Conservation (phyloP, 1,140 invertebrate species). For the Maconellicoccus hirsutus region DNA sequence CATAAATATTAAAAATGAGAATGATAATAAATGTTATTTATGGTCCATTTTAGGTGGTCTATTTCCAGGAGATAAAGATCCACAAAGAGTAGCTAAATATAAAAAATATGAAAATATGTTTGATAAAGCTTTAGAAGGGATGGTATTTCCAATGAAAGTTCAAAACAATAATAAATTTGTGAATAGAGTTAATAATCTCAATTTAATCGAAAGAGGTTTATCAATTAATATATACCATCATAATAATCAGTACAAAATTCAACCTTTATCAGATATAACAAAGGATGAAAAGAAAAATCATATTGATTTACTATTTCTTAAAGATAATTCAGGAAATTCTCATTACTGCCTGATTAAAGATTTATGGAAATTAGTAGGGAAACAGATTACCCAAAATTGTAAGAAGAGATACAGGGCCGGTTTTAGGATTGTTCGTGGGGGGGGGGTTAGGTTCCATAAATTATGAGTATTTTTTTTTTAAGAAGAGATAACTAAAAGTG, state of each 20-base stretch:
- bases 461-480: too few relatives aligned
- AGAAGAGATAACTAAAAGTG: too few relatives aligned
- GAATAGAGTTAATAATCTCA: background rate
- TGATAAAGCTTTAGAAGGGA: background rate
- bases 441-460: too few relatives aligned
- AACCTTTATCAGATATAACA: background rate
- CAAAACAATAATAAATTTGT: background rate
- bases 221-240: background rate
- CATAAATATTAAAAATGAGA: conserved; percentile 2
- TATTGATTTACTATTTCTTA: background rate
- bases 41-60: background rate
- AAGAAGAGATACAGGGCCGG: conserved; percentile 1
- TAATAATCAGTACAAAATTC: background rate
- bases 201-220: background rate
- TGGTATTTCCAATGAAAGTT: background rate
- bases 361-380: background rate
- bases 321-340: background rate
- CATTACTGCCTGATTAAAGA: conserved; percentile 1
- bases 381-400: background rate
- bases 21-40: background rate
- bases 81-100: background rate
- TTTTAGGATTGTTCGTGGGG: too few relatives aligned
- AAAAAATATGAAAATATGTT: background rate
- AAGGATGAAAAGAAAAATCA: conserved; percentile 1
- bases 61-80: background rate